Base-by-base conservation (phyloP, 2,113 vertebrate genomes). In the Meles meles region DNA sequence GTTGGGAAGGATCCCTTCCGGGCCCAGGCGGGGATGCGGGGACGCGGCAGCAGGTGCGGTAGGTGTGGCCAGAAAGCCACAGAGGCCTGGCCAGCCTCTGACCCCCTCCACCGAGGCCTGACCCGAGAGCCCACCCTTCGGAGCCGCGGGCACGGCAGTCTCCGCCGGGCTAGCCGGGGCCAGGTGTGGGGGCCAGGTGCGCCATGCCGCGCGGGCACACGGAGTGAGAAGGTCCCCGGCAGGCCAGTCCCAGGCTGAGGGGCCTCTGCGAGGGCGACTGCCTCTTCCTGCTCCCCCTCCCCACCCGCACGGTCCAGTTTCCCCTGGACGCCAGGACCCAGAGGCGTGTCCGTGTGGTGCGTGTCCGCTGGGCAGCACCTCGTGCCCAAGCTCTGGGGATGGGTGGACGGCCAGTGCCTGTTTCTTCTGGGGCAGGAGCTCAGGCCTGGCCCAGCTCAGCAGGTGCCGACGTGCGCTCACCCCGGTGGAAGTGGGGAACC, bases 161-260 rank as follows among this genome's bases (percentile, higher is more conserved):
- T 42, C 65, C 3, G 15, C 59, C 3, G 59, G 14, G 74, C 3
- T 47, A 29, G 13, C 59, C 39, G 6, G 2, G 3, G 57, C 71
- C 7, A 0, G 29, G 42, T 2, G 18, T 5, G 2, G 0, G 27
- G 23, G 25, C 47, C 7, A 0, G 29, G 42, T 3, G 18, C 3
- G 2, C 0, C 21, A 14, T 31, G 39, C 57, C 18, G 47, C 13
- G 18, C 11, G 5, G 2, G 42, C 7, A 21, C 34, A 1, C 3
- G 3, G 31, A 79, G 67, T 44, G 6, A 42, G 37, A 52, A n/a
- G 79, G 57, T 57, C 20, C 55, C 18, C 3, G 6, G 6, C 6
- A 27, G 31, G 25, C 31, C 14, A 18, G 31, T 15, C 8, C 61
- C 21, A 1, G 3, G 25, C 31, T 27, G 1, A 12, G 79, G 6